Base-by-base conservation (phyloP, 2,797 vertebrate species). In the Zenarchopterus dispar region DNA sequence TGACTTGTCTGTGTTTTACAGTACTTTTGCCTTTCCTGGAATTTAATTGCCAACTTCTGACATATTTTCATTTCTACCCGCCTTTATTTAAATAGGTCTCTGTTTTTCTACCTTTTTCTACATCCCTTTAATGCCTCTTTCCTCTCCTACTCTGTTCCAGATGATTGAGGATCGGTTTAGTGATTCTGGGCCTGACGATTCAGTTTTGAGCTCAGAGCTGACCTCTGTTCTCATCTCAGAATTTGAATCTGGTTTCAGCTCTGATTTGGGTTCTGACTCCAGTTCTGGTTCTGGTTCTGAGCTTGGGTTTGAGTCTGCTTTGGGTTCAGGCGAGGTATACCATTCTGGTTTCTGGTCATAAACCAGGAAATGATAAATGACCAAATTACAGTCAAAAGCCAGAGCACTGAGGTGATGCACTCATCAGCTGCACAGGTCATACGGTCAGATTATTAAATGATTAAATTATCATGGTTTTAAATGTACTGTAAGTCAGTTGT, bases 101-200 rank as follows among this genome's bases (percentile, higher is more conserved):
- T 11, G 0, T 47, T 56, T 19, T 23, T 36, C 26, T 8, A 39
- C 0, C 26, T 42, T 24, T 23, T 53, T 1, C 28, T 55, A 36
- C 49, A 4, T 13, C 45, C 67, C 46, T 16, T 10, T 62, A 2
- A 48, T 44, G 39, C 65, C 42, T n/a, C 45, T 49, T 46, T 7
- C 39, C 48, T 48, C 44, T 62, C 39, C 39, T 55, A 10, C 62
- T 81, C 62, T 88, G 53, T 91, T 92, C 50, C 88, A 90, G 90
- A 85, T 92, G 55, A 75, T 86, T 90, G 85, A 90, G 73, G 88
- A 91, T 84, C 88, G 78, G 82, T 90, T 90, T 91, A 93, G 87
- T 91, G 88, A 84, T 68, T 93, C 89, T 89, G 89, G 82, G 31
- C 15, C 60, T 43, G 77, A 71, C 22, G 82, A 51, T 55, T 91